phyloP scores from a whole-genome alignment of 2,113 vertebrate genomes.

The Ranitomeya imitator region DNA sequence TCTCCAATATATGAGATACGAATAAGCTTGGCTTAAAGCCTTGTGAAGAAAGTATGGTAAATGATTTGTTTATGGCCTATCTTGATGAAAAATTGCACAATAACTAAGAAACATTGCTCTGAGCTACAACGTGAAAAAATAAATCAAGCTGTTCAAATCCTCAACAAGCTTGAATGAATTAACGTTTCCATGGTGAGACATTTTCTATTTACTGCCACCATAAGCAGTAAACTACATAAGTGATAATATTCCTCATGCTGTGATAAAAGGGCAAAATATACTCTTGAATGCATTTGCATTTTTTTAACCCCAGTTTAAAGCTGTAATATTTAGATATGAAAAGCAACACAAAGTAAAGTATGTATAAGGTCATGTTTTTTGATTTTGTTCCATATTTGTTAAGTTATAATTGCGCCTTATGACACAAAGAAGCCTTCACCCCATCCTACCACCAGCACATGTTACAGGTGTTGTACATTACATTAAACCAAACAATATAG shows the following conservation, averaged over 20 bases:
- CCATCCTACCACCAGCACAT: too few species aligned
- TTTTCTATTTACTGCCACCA: conserved; percentile 34
- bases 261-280: conserved; percentile 27
- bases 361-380: not conserved
- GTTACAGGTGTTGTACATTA: too few species aligned
- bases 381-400: not conserved
- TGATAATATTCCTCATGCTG: conserved; percentile 28
- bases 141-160: conserved; percentile 22
- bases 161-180: conserved; percentile 34
- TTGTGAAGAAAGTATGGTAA: not conserved
- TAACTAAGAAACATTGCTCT: conserved; percentile 6
- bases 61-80: conserved; percentile 10
- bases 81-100: conserved; percentile 14
- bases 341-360: not conserved
- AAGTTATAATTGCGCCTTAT: not conserved
- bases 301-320: not conserved
- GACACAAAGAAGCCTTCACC: not conserved
- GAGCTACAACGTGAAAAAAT: conserved; percentile 12
- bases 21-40: not conserved
- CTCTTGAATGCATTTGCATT: not conserved
- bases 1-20: not conserved
- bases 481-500: too few species aligned
- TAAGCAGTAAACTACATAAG: conserved; percentile 3
- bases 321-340: not conserved
- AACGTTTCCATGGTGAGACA: conserved; percentile 32